A percentile compares a stretch with the other conserved stretches of the same genome.
phyloP scores from a whole-genome alignment of 2,888 invertebrate genomes.

The Helicoverpa assulta region DNA sequence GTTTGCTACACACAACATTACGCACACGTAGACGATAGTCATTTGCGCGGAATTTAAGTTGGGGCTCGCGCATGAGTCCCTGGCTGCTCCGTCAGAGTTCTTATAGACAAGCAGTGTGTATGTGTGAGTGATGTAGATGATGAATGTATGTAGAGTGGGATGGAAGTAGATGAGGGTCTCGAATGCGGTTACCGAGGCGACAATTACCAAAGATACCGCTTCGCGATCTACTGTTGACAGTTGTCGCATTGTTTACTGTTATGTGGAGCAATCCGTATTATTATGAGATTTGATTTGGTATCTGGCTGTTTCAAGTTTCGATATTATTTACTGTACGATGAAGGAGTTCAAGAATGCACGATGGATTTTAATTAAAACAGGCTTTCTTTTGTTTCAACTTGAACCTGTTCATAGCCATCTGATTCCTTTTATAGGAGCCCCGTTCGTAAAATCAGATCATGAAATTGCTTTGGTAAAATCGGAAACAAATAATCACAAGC shows the following conservation, averaged over 20 bases:
- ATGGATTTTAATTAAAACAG: no score
- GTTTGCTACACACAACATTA: conserved; percentile 14
- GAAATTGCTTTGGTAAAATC: background rate
- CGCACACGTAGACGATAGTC: conserved; percentile 34
- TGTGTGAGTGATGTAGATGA: conserved; percentile 22
- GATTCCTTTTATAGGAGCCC: background rate
- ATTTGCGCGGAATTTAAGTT: conserved; percentile 37
- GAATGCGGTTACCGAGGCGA: conserved; percentile 51
- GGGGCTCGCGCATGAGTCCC: conserved; percentile 12
- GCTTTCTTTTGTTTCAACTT: background rate
- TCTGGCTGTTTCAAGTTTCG: conserved; percentile 24
- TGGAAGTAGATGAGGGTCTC: conserved; percentile 10
- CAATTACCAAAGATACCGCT: conserved; percentile 52
- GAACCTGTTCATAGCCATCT: background rate
- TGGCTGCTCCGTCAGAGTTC: conserved; percentile 15
- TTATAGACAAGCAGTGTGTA: background rate
- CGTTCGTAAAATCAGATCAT: conserved; percentile 2
- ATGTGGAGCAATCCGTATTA: conserved; percentile 33
- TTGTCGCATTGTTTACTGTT: conserved; percentile 45
- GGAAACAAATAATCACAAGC: background rate
- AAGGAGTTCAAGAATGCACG: background rate
- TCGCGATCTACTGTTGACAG: conserved; percentile 44
- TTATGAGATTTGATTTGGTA: conserved; percentile 16
- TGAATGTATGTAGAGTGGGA: conserved; percentile 11
- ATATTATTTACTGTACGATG: conserved; percentile 10